phyloP scores from a whole-genome alignment of 1,140 invertebrate species.

The Drosophila cardini region DNA sequence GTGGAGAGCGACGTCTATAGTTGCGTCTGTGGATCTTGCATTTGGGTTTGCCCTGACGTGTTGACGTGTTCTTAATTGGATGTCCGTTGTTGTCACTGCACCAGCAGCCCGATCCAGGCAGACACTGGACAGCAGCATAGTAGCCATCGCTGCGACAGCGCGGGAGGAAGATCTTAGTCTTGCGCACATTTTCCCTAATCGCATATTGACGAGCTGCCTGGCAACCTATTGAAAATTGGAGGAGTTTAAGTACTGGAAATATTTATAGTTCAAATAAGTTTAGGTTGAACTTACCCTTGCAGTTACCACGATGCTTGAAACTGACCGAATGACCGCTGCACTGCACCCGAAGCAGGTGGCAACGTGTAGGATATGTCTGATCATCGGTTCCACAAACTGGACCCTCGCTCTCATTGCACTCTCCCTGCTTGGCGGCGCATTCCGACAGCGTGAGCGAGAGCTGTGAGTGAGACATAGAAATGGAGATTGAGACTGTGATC shows the following conservation, averaged over 20 bases:
- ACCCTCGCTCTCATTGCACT: conserved; percentile 83
- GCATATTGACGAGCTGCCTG: conserved; percentile 76
- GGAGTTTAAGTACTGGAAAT: not conserved
- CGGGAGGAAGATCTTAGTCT: conserved; percentile 87
- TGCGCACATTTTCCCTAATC: conserved; percentile 63
- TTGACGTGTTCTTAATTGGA: conserved; percentile 90
- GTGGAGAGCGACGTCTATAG: conserved; percentile 84
- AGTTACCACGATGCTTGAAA: conserved; percentile 89
- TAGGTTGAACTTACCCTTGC: conserved; percentile 86
- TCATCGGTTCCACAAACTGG: conserved; percentile 93
- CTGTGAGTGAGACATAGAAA: not conserved
- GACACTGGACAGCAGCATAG: conserved; percentile 94
- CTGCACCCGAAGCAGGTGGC: conserved; percentile 90
- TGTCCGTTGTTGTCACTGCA: conserved; percentile 93
- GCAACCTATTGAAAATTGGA: conserved; percentile 60
- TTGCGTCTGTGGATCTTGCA: conserved; percentile 86
- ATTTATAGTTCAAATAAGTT: not conserved
- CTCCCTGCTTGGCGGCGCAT: conserved; percentile 79
- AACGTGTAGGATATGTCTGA: conserved; percentile 91
- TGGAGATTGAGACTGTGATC: conserved; percentile 38
- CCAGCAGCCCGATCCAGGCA: conserved; percentile 89
- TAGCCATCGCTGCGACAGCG: conserved; percentile 92
- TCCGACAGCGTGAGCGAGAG: conserved; percentile 73
- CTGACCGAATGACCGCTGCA: conserved; percentile 89
- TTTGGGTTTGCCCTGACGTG: conserved; percentile 88